Evolutionary conservation across 2,113 vertebrate species (phyloP).

Genomic region (Ptychochromis oligacanthus): DNA sequence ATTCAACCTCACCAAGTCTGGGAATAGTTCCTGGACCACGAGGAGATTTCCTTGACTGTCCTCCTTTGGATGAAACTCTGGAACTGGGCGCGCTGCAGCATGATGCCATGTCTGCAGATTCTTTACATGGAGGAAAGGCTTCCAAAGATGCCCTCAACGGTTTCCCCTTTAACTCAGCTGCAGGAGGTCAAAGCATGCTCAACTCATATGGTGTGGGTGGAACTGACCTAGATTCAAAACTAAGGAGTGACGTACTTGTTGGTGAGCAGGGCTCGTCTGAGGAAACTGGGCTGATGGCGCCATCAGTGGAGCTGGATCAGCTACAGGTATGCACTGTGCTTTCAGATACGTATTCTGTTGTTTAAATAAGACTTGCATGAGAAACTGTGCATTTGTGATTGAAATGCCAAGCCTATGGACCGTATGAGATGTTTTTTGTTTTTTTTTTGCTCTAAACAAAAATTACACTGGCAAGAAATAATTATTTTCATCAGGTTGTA

Average conservation of each 20-base stretch:
- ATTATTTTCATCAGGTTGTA: neutral
- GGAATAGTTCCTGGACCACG: constrained; percentile 63
- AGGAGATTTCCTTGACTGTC: constrained; percentile 79
- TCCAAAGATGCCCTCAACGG: constrained; percentile 82
- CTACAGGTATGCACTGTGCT: constrained; percentile 65
- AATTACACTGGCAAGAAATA: neutral
- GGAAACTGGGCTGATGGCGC: constrained; percentile 80
- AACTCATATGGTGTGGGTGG: constrained; percentile 80
- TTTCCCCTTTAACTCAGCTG: constrained; percentile 82
- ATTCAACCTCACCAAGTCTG: constrained; percentile 63
- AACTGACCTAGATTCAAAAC: constrained; percentile 73
- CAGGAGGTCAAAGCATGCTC: constrained; percentile 83
- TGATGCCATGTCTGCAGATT: constrained; percentile 57
- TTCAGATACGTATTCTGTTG: neutral
- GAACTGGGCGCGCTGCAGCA: constrained; percentile 77
- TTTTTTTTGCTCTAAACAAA: neutral
- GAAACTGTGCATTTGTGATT: neutral
- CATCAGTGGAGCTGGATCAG: constrained; percentile 78
- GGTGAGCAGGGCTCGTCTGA: constrained; percentile 82
- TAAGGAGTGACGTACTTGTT: constrained; percentile 80
- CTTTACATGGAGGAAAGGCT: constrained; percentile 72
- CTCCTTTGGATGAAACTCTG: constrained; percentile 78
- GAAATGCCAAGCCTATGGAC: neutral
- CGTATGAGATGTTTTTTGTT: neutral
- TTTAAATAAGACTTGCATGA: neutral